Evolutionary conservation across 2,797 vertebrate genomes (phyloP).

Genomic region (Poecilia picta): DNA sequence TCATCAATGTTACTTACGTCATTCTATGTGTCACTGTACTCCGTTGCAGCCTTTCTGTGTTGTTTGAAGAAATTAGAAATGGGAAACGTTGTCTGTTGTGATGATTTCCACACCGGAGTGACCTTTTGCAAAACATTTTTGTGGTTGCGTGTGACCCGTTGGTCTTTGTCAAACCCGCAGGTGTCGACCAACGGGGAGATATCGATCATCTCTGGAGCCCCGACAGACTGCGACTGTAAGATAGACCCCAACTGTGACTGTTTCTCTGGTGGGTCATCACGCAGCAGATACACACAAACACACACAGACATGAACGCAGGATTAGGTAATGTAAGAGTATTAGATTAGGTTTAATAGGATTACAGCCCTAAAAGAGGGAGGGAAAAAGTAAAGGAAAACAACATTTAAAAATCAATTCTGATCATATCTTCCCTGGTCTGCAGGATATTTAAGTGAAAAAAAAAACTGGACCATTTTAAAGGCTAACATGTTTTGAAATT

Average conservation of each 20-base stretch:
- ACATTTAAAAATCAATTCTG: slow-evolving; percentile 38
- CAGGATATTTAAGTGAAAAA: slow-evolving; percentile 19
- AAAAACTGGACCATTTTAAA: slow-evolving; percentile 27
- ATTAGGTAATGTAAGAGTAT: slow-evolving; percentile 50
- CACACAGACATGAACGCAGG: slow-evolving; percentile 22
- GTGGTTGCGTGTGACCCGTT: slow-evolving; percentile 25
- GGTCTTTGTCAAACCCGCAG: slow-evolving; percentile 56
- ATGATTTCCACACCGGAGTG: not conserved
- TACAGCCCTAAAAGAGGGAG: slow-evolving; percentile 7
- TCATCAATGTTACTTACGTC: not conserved
- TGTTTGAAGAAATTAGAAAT: not conserved
- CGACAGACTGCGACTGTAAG: slow-evolving; percentile 96
- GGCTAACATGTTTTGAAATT: slow-evolving; percentile 40
- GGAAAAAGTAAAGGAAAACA: slow-evolving; percentile 35
- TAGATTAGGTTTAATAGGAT: slow-evolving; percentile 59
- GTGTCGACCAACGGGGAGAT: slow-evolving; percentile 95
- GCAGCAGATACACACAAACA: slow-evolving; percentile 34
- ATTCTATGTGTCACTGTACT: no score
- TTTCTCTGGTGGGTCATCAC: slow-evolving; percentile 88
- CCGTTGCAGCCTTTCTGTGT: not conserved
- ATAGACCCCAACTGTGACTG: slow-evolving; percentile 98
- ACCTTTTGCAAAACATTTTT: slow-evolving; percentile 7
- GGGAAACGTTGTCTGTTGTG: not conserved
- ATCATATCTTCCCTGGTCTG: slow-evolving; percentile 35
- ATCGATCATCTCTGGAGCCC: slow-evolving; percentile 90